phyloP scores from a whole-genome alignment of 2,113 vertebrate species.

The Rhizomys pruinosus region DNA sequence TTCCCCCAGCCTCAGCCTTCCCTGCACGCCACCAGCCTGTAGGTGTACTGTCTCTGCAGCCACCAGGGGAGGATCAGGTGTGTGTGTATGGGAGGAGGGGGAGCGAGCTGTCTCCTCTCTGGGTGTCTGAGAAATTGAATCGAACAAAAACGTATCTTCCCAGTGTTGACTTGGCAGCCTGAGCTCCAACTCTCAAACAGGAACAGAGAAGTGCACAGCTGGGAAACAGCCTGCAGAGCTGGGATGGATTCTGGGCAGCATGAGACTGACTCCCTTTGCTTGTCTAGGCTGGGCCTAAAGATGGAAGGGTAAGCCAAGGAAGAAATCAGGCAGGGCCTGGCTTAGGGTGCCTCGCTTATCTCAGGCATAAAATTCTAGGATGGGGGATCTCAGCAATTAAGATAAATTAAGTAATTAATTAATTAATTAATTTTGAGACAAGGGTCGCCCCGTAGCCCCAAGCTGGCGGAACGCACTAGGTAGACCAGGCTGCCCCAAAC shows the following conservation, averaged over 20 bases:
- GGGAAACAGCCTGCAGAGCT: neutral
- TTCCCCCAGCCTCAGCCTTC: neutral
- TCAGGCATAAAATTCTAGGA: neutral
- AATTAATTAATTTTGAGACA: neutral
- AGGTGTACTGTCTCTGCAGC: constrained; percentile 8
- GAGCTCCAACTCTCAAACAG: neutral
- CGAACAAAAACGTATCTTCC: neutral
- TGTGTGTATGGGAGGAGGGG: neutral
- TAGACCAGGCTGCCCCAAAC: no score
- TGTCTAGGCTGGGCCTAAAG: neutral
- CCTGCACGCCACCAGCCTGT: neutral
- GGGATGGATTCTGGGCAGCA: neutral
- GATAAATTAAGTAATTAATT: no score
- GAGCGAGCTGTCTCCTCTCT: neutral
- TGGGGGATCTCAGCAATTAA: neutral
- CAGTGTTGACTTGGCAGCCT: neutral
- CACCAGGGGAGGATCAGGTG: constrained; percentile 56
- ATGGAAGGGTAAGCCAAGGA: neutral
- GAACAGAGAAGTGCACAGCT: neutral
- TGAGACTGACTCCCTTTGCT: neutral
- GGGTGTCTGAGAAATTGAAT: neutral
- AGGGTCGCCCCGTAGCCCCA: neutral
- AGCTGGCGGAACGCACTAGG: neutral
- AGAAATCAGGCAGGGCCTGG: neutral
- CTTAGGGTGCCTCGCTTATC: neutral